These are phyloP conservation scores for Stichodactyla mertensii DNA, from an alignment of 64 coral and sea anemone genomes.

Conservation along the genomic window DNA sequence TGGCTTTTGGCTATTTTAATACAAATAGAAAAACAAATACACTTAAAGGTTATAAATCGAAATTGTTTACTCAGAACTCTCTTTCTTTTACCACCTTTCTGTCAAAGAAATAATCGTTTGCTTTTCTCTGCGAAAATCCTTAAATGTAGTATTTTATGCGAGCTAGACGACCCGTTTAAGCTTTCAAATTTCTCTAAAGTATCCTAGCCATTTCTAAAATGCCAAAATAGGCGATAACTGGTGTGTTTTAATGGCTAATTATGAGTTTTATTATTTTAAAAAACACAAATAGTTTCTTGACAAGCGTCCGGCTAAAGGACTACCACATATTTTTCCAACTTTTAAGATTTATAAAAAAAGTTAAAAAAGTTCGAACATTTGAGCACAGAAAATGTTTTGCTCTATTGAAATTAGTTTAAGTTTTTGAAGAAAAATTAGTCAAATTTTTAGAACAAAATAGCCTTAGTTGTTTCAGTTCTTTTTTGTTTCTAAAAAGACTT, in stretches of 20 bases:
- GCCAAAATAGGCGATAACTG: slow-evolving; percentile 20
- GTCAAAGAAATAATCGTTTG: not conserved
- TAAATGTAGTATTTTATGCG: not conserved
- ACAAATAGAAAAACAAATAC: slow-evolving; percentile 22
- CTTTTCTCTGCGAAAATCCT: not conserved
- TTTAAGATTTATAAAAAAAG: not conserved
- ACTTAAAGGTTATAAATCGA: not conserved
- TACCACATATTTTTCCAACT: not conserved
- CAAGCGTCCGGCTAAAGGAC: too few relatives aligned
- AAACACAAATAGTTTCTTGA: not conserved
- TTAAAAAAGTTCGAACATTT: too few relatives aligned
- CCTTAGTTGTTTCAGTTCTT: too few relatives aligned
- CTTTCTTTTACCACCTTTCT: slow-evolving; percentile 23
- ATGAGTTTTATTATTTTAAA: not conserved
- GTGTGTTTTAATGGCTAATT: not conserved
- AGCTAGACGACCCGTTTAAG: not conserved
- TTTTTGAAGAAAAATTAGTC: too few relatives aligned
- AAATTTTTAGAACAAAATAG: not conserved
- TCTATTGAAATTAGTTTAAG: too few relatives aligned
- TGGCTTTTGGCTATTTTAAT: not conserved
- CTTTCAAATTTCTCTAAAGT: slow-evolving; percentile 12
- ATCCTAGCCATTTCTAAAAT: not conserved
- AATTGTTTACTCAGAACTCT: slow-evolving; percentile 9
- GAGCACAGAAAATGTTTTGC: too few relatives aligned
- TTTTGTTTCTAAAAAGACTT: not conserved